Evolutionary conservation across 2,113 vertebrate genomes (phyloP).

Genomic region (Pterocles orientalis): DNA sequence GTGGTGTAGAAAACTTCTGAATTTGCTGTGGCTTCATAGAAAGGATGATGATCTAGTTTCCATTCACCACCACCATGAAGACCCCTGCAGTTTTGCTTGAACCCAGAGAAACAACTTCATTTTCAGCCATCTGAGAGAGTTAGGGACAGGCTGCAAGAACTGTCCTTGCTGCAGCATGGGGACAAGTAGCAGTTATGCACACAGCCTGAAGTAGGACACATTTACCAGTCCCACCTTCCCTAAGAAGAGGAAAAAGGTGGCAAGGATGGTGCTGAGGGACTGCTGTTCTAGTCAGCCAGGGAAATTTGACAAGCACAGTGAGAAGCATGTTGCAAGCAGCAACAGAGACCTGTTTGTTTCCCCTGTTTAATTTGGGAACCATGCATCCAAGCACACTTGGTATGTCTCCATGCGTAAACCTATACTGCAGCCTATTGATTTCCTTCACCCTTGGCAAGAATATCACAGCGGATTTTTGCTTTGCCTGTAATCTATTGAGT

Average conservation of each 20-base stretch:
- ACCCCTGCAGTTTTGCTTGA: not conserved
- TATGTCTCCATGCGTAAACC: slow-evolving; percentile 5
- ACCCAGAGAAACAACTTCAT: not conserved
- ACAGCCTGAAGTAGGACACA: not conserved
- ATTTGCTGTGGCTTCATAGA: not conserved
- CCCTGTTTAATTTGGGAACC: slow-evolving; percentile 57
- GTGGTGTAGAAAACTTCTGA: not conserved
- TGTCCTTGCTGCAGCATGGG: not conserved
- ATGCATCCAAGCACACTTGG: slow-evolving; percentile 45
- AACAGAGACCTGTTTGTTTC: slow-evolving; percentile 62
- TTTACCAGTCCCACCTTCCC: not conserved
- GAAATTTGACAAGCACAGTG: not conserved
- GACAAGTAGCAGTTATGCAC: not conserved
- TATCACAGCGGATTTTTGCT: slow-evolving; percentile 31
- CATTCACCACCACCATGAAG: not conserved
- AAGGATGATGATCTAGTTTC: not conserved
- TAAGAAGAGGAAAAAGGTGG: not conserved
- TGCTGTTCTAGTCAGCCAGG: not conserved
- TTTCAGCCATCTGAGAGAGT: not conserved
- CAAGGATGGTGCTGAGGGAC: not conserved
- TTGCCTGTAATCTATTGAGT: slow-evolving; percentile 46
- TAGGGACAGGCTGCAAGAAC: not conserved
- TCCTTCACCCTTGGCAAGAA: slow-evolving; percentile 48
- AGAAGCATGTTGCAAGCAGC: slow-evolving; percentile 18
- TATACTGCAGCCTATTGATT: slow-evolving; percentile 53